Conservation (phyloP, 2,888 invertebrate genomes). For the Drosophila formosana region DNA sequence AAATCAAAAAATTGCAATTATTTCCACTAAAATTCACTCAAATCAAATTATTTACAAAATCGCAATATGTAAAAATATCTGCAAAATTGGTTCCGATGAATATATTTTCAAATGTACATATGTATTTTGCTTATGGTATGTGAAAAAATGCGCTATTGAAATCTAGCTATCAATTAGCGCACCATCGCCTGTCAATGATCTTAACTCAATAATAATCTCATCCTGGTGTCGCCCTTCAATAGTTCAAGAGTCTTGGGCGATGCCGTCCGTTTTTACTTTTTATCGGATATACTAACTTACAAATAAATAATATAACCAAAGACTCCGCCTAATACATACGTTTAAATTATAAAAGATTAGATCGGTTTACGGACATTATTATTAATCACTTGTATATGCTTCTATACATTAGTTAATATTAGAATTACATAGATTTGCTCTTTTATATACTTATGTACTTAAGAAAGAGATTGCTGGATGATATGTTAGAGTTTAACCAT, state of each 20-base stretch:
- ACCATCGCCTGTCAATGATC: neutral
- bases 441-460: neutral
- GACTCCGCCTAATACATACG: conserved; percentile 65
- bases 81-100: too few relatives aligned
- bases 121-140: neutral
- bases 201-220: neutral
- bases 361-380: conserved; percentile 21
- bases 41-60: too few relatives aligned
- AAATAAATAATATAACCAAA: conserved; percentile 71
- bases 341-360: conserved; percentile 52
- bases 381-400: conserved; percentile 17
- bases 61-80: too few relatives aligned
- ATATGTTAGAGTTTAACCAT: neutral
- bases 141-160: neutral
- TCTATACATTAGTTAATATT: neutral
- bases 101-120: too few relatives aligned
- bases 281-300: conserved; percentile 39
- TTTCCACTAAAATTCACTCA: too few relatives aligned
- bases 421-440: neutral
- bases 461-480: neutral
- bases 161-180: neutral
- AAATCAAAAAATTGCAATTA: too few relatives aligned
- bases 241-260: conserved; percentile 63
- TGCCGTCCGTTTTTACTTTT: conserved; percentile 52
- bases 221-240: conserved; percentile 33